Evolutionary conservation across 2,888 invertebrate genomes (phyloP), one percentile per base, ranked within the genome.

Genomic region (Sclerodermus sp.): DNA sequence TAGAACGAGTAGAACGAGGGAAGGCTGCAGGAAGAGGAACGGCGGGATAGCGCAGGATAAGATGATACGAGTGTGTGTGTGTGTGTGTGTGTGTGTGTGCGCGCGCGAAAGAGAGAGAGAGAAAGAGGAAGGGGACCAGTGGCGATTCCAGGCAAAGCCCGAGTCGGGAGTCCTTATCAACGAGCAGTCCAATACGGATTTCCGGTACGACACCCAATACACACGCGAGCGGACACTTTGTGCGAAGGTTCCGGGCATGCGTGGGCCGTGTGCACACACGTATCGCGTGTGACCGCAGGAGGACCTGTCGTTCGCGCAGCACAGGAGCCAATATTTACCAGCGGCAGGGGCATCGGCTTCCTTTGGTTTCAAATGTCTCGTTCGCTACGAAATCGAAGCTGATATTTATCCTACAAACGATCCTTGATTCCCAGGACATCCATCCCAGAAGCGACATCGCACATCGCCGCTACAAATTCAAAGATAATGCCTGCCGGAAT

Each of bases 271-370:
- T 12, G 4, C 12, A 12, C 34, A 13, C 13, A 34, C 13, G 13
- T 34, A 34, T 34, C 34, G 34, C 34, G 34, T 34, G 34, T 34
- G 34, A 34, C 34, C 34, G 34, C 34, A 13, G 34, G 10, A 34
- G 34, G 34, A 34, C 13, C 13, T 4, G 34, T 12, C 13, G 34
- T 12, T 3, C 13, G 34, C 13, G 34, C 13, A 12, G 57, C 55
- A 55, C 55, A 42, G 44, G 29, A 42, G 52, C 58, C 50, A 62
- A 61, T 61, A 58, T 61, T 61, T 61, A 53, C 45, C 8, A 34
- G 23, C 53, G 55, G 41, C 39, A 55, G 51, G 47, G 51, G 55
- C 58, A 55, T 60, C 62, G 42, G 58, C 58, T 58, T 50, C 58
- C 57, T 54, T 57, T 54, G 51, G 51, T 47, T 34, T 34, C 34